phyloP scores from a whole-genome alignment of 2,113 vertebrate genomes.

The Choloepus hoffmanni region DNA sequence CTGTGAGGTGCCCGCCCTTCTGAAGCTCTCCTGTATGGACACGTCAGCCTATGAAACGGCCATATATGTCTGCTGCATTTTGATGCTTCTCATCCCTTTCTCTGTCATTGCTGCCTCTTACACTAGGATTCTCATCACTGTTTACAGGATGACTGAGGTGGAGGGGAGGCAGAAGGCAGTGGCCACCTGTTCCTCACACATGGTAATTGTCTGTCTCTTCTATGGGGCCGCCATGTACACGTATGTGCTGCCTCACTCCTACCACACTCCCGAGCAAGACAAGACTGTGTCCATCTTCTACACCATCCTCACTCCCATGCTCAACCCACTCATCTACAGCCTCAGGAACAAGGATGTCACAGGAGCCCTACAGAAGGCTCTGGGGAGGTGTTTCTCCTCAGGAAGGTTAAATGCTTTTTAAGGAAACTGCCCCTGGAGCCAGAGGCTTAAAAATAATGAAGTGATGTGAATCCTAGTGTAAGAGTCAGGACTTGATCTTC shows the following conservation, averaged over 20 bases:
- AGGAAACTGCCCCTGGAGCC: neutral
- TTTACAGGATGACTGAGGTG: neutral
- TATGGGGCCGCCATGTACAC: conserved; percentile 60
- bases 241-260: conserved; percentile 51
- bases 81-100: conserved; percentile 68
- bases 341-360: conserved; percentile 59
- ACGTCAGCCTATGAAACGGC: conserved; percentile 62
- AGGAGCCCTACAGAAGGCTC: neutral
- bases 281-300: conserved; percentile 57
- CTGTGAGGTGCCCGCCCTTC: conserved; percentile 33
- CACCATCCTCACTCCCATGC: conserved; percentile 62
- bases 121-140: conserved; percentile 51
- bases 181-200: conserved; percentile 70
- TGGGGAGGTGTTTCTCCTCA: neutral
- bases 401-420: neutral
- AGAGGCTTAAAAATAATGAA: neutral
- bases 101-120: conserved; percentile 68
- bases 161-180: conserved; percentile 60
- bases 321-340: conserved; percentile 65
- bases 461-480: neutral
- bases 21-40: conserved; percentile 68
- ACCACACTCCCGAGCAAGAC: conserved; percentile 51
- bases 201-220: conserved; percentile 65
- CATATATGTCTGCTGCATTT: conserved; percentile 63
- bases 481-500: neutral